A percentile compares a stretch with the other conserved stretches of the same genome.
Conservation (phyloP, 2,888 invertebrate genomes). For the Dryomyza anilis region DNA sequence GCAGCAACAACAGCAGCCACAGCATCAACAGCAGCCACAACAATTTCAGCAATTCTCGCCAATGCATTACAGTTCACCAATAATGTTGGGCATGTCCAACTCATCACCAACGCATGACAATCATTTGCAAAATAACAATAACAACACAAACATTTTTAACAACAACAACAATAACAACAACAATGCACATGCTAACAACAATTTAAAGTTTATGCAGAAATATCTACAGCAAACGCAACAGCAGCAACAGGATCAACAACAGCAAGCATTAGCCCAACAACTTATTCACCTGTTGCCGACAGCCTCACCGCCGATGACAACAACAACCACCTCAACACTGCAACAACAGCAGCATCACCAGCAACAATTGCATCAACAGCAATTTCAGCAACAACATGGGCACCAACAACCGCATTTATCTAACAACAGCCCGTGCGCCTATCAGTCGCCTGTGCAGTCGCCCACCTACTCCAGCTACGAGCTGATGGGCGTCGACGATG, state of each 20-base stretch:
- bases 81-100: conserved; percentile 48
- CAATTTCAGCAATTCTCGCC: conserved; percentile 35
- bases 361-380: conserved; percentile 33
- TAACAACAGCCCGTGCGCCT: conserved; percentile 22
- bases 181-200: conserved; percentile 40
- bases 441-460: conserved; percentile 31
- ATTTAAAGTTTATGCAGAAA: conserved; percentile 54
- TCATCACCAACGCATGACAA: conserved; percentile 47
- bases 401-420: conserved; percentile 34
- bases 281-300: conserved; percentile 45
- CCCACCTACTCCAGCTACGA: conserved; percentile 35
- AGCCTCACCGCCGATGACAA: conserved; percentile 27
- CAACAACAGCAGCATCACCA: conserved; percentile 45
- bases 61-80: conserved; percentile 43
- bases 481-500: conserved; percentile 33
- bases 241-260: conserved; percentile 34
- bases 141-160: conserved; percentile 38
- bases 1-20: conserved; percentile 39
- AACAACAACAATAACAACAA: conserved; percentile 28
- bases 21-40: conserved; percentile 31
- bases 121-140: conserved; percentile 42
- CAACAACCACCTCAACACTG: conserved; percentile 34
- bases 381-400: conserved; percentile 29
- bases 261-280: conserved; percentile 46
- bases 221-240: conserved; percentile 43